phyloP scores from a whole-genome alignment of 2,888 invertebrate species.

The Argyresthia goedartella region DNA sequence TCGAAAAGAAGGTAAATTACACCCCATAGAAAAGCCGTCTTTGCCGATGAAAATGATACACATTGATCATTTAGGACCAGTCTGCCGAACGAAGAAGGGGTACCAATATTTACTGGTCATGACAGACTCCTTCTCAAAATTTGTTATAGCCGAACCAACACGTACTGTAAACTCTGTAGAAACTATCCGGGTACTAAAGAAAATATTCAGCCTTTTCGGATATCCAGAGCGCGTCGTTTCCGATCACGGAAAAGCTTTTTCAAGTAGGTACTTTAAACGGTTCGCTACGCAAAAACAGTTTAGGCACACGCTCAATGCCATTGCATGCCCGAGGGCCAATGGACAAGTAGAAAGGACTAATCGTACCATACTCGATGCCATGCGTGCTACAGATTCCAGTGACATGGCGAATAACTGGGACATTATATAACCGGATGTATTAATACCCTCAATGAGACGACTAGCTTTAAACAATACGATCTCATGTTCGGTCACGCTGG shows the following conservation, averaged over 20 bases:
- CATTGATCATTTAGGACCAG: conserved; percentile 20
- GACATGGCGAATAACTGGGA: conserved; percentile 6
- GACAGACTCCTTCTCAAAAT: not conserved
- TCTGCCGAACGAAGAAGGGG: too few relatives aligned
- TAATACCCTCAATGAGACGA: conserved; percentile 14
- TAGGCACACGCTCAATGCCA: not conserved
- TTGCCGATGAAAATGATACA: conserved; percentile 21
- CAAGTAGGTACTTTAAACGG: conserved; percentile 8
- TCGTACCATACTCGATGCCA: conserved; percentile 14
- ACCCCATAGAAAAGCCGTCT: conserved; percentile 15
- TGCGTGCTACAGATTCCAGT: conserved; percentile 14
- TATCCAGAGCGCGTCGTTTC: conserved; percentile 10
- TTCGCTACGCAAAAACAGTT: conserved; percentile 20
- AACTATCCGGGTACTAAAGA: conserved; percentile 13
- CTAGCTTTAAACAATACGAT: conserved; percentile 14
- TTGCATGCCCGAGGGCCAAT: not conserved
- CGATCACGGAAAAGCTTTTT: not conserved
- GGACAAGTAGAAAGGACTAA: conserved; percentile 13
- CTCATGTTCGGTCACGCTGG: conserved; percentile 15
- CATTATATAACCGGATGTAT: not conserved
- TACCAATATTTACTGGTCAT: not conserved
- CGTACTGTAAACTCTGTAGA: conserved; percentile 10
- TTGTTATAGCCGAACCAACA: not conserved
- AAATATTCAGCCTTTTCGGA: conserved; percentile 14
- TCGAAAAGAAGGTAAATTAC: conserved; percentile 11